These are phyloP conservation scores for Crocuta crocuta DNA, from an alignment of 2,113 vertebrate species.

Conservation along the genomic window DNA sequence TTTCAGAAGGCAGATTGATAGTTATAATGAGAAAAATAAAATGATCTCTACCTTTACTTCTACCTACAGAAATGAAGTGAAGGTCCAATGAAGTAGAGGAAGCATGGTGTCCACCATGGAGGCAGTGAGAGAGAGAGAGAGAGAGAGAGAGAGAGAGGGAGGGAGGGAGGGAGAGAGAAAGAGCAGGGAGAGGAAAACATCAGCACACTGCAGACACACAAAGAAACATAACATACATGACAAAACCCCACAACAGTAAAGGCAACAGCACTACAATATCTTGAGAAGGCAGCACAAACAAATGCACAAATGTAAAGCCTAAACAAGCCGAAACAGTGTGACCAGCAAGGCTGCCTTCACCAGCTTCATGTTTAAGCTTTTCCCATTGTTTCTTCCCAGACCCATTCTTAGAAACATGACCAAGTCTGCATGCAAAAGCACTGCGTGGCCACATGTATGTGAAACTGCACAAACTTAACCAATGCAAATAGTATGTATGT, in stretches of 20 bases:
- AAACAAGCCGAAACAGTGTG: slow-evolving; percentile 39
- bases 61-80: slow-evolving; percentile 93
- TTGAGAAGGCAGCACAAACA: slow-evolving; percentile 59
- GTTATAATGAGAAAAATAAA: slow-evolving; percentile 85
- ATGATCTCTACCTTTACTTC: slow-evolving; percentile 97
- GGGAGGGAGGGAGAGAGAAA: slow-evolving; percentile 75
- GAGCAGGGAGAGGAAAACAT: slow-evolving; percentile 77
- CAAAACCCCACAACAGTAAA: slow-evolving; percentile 28
- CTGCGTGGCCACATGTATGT: slow-evolving; percentile 48
- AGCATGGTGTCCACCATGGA: slow-evolving; percentile 85
- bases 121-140: slow-evolving; percentile 39
- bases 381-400: slow-evolving; percentile 19
- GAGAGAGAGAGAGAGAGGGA: not conserved
- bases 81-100: slow-evolving; percentile 84
- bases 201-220: slow-evolving; percentile 76
- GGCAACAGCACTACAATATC: slow-evolving; percentile 49
- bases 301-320: slow-evolving; percentile 66
- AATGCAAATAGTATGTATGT: not conserved
- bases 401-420: slow-evolving; percentile 70
- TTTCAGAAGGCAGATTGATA: slow-evolving; percentile 74
- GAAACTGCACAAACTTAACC: slow-evolving; percentile 25
- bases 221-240: slow-evolving; percentile 28
- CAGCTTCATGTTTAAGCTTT: slow-evolving; percentile 62
- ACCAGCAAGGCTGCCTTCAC: slow-evolving; percentile 3
- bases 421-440: slow-evolving; percentile 83